These are phyloP conservation scores for Phenacoccus solenopsis DNA, from an alignment of 1,140 invertebrate species.

Conservation along the genomic window DNA sequence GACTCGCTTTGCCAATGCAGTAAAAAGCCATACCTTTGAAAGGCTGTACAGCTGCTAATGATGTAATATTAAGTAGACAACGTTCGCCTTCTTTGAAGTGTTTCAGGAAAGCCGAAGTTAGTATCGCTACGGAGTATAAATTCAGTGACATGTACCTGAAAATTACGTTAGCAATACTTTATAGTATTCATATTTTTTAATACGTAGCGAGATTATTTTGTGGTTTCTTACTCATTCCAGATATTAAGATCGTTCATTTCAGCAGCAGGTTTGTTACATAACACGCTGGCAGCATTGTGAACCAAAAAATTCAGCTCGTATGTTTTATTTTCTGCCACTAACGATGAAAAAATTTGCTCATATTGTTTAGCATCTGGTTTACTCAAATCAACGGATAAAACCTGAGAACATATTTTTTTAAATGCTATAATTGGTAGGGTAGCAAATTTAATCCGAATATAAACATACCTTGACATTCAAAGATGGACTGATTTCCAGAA, in stretches of 20 bases:
- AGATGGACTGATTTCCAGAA: conserved; percentile 36
- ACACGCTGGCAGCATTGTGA: conserved; percentile 81
- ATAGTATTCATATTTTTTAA: too few relatives aligned
- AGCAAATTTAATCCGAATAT: not conserved
- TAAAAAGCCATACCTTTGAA: conserved; percentile 65
- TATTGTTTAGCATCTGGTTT: conserved; percentile 30
- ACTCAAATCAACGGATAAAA: conserved; percentile 32
- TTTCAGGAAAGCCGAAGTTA: conserved; percentile 65
- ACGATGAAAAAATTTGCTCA: conserved; percentile 26
- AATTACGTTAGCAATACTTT: conserved; percentile 6
- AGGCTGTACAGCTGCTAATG: conserved; percentile 62
- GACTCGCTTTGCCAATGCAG: conserved; percentile 75
- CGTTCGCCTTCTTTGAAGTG: conserved; percentile 39
- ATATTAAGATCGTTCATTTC: conserved; percentile 45
- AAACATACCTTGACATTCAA: conserved; percentile 23
- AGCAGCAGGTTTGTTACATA: conserved; percentile 46
- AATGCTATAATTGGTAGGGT: not conserved
- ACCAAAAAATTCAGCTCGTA: conserved; percentile 62
- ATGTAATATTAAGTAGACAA: conserved; percentile 76
- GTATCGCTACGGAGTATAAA: conserved; percentile 42
- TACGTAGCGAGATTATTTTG: too few relatives aligned
- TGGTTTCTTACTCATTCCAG: conserved; percentile 39
- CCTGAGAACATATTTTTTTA: conserved; percentile 22
- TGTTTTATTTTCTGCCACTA: conserved; percentile 29
- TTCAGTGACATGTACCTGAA: conserved; percentile 29